These are phyloP conservation scores for Sander lucioperca DNA, from an alignment of 2,113 vertebrate species.

Conservation along the genomic window DNA sequence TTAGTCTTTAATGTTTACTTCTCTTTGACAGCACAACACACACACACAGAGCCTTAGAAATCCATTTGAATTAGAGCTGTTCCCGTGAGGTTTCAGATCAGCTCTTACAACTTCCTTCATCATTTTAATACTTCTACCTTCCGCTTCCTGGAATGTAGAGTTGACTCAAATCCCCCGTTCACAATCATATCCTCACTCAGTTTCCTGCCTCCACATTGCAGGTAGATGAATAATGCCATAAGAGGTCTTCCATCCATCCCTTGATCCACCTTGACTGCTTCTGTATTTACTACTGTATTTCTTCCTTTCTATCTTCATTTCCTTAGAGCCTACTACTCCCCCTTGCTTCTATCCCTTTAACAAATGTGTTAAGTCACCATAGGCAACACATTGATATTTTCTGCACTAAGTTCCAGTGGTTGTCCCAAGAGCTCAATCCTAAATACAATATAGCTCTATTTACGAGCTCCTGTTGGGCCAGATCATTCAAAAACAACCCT, in stretches of 20 bases:
- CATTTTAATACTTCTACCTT: neutral
- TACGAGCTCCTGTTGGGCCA: neutral
- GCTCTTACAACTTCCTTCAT: slow-evolving; percentile 7
- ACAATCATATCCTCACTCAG: neutral
- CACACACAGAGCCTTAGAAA: neutral
- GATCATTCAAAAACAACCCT: neutral
- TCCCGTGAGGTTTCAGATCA: slow-evolving; percentile 30
- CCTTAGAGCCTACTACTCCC: neutral
- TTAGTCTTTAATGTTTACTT: slow-evolving; percentile 35
- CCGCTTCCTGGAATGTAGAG: slow-evolving; percentile 8
- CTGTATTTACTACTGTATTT: no score
- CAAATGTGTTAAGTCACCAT: neutral
- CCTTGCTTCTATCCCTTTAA: neutral
- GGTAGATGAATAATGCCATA: neutral
- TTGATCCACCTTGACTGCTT: slow-evolving; percentile 11
- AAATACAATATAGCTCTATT: neutral
- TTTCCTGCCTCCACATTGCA: neutral
- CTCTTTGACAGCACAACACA: slow-evolving; percentile 34
- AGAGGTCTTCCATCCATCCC: slow-evolving; percentile 12
- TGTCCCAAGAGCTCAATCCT: neutral
- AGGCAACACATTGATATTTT: neutral
- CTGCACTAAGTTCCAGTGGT: neutral
- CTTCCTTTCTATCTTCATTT: neutral
- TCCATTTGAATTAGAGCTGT: slow-evolving; percentile 12
- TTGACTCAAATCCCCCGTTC: slow-evolving; percentile 30